These are phyloP conservation scores for Ophiothrix spiculata DNA, from an alignment of 35 echinoderm and acorn worm species.

Conservation along the genomic window DNA sequence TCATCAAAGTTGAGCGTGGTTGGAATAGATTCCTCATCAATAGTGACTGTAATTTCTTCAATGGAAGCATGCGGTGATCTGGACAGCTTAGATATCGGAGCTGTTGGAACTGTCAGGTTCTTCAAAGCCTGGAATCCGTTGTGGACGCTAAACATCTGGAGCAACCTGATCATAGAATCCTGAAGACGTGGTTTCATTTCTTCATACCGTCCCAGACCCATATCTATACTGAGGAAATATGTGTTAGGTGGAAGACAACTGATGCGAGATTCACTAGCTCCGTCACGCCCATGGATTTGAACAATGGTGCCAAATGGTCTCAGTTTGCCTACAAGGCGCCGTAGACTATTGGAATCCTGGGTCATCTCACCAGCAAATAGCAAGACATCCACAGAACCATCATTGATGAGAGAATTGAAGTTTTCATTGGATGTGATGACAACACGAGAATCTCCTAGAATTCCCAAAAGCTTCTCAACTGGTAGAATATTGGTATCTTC, in stretches of 20 bases:
- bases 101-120: slow-evolving; percentile 80
- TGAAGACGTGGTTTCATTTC: slow-evolving; percentile 83
- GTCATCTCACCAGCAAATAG: slow-evolving; percentile 90
- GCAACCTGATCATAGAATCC: slow-evolving; percentile 80
- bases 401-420: slow-evolving; percentile 88
- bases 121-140: slow-evolving; percentile 93
- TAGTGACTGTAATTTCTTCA: slow-evolving; percentile 74
- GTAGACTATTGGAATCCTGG: slow-evolving; percentile 66
- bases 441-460: slow-evolving; percentile 86
- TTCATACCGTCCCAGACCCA: slow-evolving; percentile 75
- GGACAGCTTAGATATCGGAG: slow-evolving; percentile 86
- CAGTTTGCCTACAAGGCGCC: slow-evolving; percentile 72
- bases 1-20: slow-evolving; percentile 90
- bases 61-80: slow-evolving; percentile 70
- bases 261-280: slow-evolving; percentile 55
- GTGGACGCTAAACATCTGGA: slow-evolving; percentile 92
- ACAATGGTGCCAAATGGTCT: slow-evolving; percentile 89
- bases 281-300: slow-evolving; percentile 76
- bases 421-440: slow-evolving; percentile 87
- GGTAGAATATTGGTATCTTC: slow-evolving; percentile 91
- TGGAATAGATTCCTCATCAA: slow-evolving; percentile 84
- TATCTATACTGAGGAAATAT: slow-evolving; percentile 85
- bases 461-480: slow-evolving; percentile 89
- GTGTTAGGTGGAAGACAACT: slow-evolving; percentile 74
- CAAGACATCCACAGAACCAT: slow-evolving; percentile 82